phyloP scores from a whole-genome alignment of 37 sponge, comb jelly and placozoan species.

The Halisarca cf. caerulea region DNA sequence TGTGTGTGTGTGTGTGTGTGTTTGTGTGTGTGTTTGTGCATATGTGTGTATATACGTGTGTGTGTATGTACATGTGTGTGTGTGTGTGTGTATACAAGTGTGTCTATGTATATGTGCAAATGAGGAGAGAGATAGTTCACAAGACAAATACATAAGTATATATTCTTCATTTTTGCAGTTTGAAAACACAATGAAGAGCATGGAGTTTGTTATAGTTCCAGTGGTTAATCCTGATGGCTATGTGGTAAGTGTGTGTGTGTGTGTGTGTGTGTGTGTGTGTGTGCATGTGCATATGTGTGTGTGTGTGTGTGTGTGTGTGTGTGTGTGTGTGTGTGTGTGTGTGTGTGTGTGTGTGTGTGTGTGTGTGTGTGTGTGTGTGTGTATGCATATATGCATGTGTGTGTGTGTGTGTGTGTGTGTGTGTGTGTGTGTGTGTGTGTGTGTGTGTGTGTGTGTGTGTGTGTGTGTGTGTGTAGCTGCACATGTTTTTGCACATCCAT shows the following conservation, averaged over 20 bases:
- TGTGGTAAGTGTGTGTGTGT: slow-evolving; percentile 40
- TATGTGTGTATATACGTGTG: neutral
- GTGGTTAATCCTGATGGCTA: slow-evolving; percentile 89
- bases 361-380: too few relatives aligned
- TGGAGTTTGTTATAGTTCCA: slow-evolving; percentile 73
- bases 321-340: too few relatives aligned
- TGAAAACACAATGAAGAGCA: neutral
- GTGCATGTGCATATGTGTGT: neutral
- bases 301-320: too few relatives aligned
- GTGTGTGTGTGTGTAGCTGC: neutral
- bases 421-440: neutral
- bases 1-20: neutral
- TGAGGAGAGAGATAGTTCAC: too few relatives aligned
- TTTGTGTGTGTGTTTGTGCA: neutral
- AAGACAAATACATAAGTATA: too few relatives aligned
- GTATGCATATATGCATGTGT: too few relatives aligned
- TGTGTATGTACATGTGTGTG: neutral
- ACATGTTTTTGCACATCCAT: too few relatives aligned
- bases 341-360: too few relatives aligned
- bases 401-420: neutral
- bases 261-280: too few relatives aligned
- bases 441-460: neutral
- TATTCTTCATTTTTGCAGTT: neutral
- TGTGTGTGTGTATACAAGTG: neutral
- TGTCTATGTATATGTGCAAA: neutral